These are phyloP conservation scores for Passer montanus DNA, from an alignment of 2,113 vertebrate genomes.

Conservation along the genomic window DNA sequence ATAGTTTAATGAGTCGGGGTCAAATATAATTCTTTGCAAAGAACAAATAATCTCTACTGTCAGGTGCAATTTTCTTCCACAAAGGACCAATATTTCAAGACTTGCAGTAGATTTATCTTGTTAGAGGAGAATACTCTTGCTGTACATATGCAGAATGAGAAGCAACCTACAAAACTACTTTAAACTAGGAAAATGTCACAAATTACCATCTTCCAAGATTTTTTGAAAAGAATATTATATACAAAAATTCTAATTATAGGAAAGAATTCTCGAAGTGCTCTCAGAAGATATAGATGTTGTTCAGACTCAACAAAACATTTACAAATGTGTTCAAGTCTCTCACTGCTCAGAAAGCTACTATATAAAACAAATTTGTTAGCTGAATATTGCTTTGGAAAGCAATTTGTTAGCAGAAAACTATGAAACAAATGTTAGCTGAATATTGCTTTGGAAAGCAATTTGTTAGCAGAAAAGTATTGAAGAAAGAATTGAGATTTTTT, in stretches of 20 bases:
- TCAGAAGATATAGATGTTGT: not conserved
- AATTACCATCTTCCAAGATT: not conserved
- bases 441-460: not conserved
- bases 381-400: not conserved
- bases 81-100: not conserved
- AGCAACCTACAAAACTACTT: not conserved
- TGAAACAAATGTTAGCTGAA: not conserved
- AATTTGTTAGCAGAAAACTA: not conserved
- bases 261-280: not conserved
- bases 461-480: not conserved
- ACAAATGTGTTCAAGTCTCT: not conserved
- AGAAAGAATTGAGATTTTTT: not conserved
- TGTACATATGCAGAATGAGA: not conserved
- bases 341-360: not conserved
- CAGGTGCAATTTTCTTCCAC: not conserved
- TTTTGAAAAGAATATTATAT: not conserved
- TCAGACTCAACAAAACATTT: conserved; percentile 2
- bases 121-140: not conserved
- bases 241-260: not conserved
- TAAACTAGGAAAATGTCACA: not conserved
- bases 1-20: not conserved
- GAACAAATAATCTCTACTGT: not conserved
- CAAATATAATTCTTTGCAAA: not conserved
- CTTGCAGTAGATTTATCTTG: not conserved
- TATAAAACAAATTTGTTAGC: not conserved